Conservation (phyloP, 2,888 invertebrate genomes). For the Drosophila multiciliata region DNA sequence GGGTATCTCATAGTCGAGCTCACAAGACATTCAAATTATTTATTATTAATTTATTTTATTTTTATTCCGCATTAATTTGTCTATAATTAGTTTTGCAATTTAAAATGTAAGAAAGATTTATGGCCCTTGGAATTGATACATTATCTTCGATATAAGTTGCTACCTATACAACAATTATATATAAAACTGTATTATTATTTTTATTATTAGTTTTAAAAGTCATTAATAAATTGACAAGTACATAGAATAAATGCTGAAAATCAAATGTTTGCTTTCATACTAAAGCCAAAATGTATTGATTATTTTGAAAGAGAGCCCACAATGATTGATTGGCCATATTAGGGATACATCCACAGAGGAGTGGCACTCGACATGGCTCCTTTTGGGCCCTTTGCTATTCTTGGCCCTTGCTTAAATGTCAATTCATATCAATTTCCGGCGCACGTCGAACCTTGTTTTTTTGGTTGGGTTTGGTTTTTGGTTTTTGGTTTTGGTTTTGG, state of each 20-base stretch:
- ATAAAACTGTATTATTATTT: not conserved
- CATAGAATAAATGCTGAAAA: not conserved
- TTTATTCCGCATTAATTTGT: not conserved
- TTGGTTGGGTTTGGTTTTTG: not conserved
- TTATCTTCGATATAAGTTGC: not conserved
- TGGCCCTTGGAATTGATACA: not conserved
- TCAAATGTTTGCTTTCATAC: not conserved
- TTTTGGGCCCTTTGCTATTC: not conserved
- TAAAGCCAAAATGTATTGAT: not conserved
- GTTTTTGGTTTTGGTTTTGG: not conserved
- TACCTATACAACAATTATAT: not conserved
- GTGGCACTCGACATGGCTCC: not conserved
- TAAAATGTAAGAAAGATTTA: not conserved
- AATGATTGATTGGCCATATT: constrained; percentile 20
- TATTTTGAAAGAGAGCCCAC: not conserved
- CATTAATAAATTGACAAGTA: not conserved
- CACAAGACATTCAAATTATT: not conserved
- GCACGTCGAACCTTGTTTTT: constrained; percentile 28
- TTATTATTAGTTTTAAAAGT: not conserved
- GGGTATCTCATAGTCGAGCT: not conserved
- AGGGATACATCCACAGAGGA: not conserved
- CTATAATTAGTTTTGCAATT: not conserved
- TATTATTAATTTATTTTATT: too few species aligned
- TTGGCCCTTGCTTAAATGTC: constrained; percentile 17
- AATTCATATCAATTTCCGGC: constrained; percentile 50